These are phyloP conservation scores for Riparia riparia DNA, from an alignment of 2,113 vertebrate genomes.

Conservation along the genomic window DNA sequence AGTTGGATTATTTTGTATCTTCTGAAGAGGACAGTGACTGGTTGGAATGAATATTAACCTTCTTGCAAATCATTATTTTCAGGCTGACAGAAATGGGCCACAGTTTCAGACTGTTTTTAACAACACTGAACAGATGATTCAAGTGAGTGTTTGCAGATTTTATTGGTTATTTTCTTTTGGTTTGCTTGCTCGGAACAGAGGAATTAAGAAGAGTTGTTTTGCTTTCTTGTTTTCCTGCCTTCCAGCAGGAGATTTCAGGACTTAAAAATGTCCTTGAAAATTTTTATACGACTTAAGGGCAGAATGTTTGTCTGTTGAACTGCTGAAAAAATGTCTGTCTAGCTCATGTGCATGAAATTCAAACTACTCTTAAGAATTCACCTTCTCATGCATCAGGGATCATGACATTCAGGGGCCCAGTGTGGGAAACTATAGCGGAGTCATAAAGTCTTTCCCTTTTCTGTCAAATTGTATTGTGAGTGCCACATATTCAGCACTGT, in stretches of 20 bases:
- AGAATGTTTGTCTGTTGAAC: background rate
- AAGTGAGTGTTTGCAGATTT: conserved; percentile 78
- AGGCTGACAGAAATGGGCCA: conserved; percentile 89
- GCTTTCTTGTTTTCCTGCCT: background rate
- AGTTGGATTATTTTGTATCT: background rate
- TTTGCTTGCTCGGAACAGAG: background rate
- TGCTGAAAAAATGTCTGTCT: background rate
- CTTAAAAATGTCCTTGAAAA: background rate
- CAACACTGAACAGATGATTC: conserved; percentile 90
- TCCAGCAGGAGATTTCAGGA: background rate
- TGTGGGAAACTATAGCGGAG: background rate
- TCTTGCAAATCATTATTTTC: background rate
- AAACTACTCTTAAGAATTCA: background rate
- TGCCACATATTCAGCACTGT: background rate
- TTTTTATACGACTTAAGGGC: background rate
- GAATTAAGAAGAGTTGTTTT: background rate
- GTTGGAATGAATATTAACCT: conserved; percentile 18
- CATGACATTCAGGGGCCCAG: background rate
- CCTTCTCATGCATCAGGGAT: background rate
- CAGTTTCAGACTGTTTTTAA: conserved; percentile 86
- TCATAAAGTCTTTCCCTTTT: background rate
- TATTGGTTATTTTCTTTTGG: background rate
- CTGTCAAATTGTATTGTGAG: background rate
- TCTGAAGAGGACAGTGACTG: background rate
- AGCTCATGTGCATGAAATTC: background rate